These are phyloP conservation scores for Protonibea diacanthus DNA, from an alignment of 2,797 vertebrate genomes.

Conservation along the genomic window DNA sequence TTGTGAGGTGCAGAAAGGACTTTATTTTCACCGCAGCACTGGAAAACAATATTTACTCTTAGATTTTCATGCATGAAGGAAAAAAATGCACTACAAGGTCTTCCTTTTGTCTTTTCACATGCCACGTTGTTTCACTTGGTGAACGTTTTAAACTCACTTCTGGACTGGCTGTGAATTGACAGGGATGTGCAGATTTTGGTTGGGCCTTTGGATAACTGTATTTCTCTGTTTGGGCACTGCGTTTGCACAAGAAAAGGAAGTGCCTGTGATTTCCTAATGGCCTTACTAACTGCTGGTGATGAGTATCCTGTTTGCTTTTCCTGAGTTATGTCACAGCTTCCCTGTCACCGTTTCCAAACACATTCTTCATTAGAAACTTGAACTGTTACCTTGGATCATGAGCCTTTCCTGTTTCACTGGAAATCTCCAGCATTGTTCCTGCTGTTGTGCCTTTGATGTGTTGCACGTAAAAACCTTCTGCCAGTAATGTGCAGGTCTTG, in stretches of 20 bases:
- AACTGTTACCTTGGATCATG: conserved; percentile 29
- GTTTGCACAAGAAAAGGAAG: conserved; percentile 55
- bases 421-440: conserved; percentile 1
- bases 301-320: conserved; percentile 66
- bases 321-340: conserved; percentile 60
- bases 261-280: conserved; percentile 57
- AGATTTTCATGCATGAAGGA: background rate
- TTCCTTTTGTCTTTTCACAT: conserved; percentile 3
- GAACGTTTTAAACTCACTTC: background rate
- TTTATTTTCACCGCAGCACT: background rate
- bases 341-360: conserved; percentile 21
- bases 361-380: conserved; percentile 26
- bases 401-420: conserved; percentile 31
- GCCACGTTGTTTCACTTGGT: background rate
- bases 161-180: background rate
- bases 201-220: background rate
- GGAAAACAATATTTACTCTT: background rate
- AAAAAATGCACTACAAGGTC: background rate
- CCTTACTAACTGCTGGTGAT: conserved; percentile 37
- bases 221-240: conserved; percentile 4
- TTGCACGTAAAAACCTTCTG: background rate
- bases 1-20: background rate
- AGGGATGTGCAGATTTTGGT: background rate
- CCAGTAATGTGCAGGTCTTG: background rate
- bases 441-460: conserved; percentile 1